Evolutionary conservation across 2,797 vertebrate genomes (phyloP).

Genomic region (Hylomyscus alleni): DNA sequence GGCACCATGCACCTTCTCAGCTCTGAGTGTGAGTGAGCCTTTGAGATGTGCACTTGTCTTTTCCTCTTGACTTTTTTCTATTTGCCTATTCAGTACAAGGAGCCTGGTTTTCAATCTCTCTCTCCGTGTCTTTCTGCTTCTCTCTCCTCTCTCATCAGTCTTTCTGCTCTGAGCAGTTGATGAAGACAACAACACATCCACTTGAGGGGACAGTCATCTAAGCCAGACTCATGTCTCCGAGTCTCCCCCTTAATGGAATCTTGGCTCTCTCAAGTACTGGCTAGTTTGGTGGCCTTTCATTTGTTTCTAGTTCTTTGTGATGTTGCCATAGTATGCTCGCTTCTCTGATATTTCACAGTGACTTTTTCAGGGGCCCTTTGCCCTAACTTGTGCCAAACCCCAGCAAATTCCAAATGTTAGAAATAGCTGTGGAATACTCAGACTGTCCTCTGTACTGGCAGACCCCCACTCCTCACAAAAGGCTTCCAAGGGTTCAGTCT

Average conservation of each 20-base stretch:
- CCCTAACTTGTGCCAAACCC: neutral
- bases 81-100: neutral
- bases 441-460: neutral
- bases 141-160: neutral
- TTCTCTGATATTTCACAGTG: constrained; percentile 8
- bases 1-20: no score
- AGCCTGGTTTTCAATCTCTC: neutral
- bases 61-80: neutral
- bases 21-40: neutral
- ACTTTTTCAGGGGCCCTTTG: neutral
- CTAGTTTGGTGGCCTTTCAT: neutral
- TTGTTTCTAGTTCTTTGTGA: neutral
- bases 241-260: neutral
- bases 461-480: neutral
- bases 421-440: constrained; percentile 13
- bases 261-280: neutral
- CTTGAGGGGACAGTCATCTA: neutral
- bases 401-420: constrained; percentile 28
- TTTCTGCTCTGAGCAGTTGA: constrained; percentile 10
- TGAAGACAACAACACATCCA: neutral
- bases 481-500: neutral
- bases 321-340: neutral
- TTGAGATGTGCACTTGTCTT: neutral
- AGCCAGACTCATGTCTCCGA: neutral
- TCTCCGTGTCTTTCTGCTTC: neutral